These are phyloP conservation scores for Crotophaga sulcirostris DNA, from an alignment of 2,113 vertebrate species.

Conservation along the genomic window DNA sequence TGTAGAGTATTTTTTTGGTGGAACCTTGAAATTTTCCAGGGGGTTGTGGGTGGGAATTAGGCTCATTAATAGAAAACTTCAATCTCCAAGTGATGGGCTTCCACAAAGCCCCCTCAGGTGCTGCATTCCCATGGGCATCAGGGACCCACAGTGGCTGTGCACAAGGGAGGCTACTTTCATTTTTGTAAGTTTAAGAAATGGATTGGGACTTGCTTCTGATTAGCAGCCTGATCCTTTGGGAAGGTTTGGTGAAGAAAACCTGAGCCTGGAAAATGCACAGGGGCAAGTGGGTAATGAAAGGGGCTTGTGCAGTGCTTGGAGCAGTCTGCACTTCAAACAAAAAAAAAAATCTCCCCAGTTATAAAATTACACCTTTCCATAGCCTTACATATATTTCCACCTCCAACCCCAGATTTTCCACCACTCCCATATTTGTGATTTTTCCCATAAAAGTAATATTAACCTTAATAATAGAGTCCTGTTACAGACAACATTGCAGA, in stretches of 20 bases:
- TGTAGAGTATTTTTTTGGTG: not conserved
- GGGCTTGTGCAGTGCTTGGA: not conserved
- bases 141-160: not conserved
- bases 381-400: not conserved
- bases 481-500: not conserved
- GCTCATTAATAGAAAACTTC: not conserved
- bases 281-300: not conserved
- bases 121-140: accelerated
- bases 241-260: not conserved
- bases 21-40: not conserved
- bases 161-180: not conserved
- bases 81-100: not conserved
- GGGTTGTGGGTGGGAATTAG: not conserved
- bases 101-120: not conserved
- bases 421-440: not conserved
- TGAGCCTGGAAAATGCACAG: not conserved
- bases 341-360: not conserved
- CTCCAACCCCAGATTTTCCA: not conserved
- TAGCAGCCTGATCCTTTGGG: accelerated
- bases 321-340: not conserved
- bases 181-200: not conserved
- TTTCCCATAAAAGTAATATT: not conserved
- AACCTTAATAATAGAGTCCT: not conserved
- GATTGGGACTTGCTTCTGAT: not conserved
- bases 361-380: not conserved